Percentiles rank a stretch among this genome's conserved stretches.
Conservation (phyloP, 35 echinoderm and acorn worm species). For the Anneissia japonica region DNA sequence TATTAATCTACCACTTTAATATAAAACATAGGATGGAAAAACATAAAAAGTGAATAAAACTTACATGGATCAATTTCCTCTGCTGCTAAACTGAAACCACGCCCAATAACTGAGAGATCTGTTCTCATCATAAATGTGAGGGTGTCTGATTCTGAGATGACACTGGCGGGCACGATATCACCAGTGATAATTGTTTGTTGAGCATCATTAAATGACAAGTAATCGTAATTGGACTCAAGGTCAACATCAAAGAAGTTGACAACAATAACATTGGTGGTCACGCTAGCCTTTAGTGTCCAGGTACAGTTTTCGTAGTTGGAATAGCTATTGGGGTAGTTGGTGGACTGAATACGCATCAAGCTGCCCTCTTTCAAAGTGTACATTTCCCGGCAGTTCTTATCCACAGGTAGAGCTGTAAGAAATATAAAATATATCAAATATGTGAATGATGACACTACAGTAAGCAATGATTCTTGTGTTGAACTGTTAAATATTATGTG, state of each 20-base stretch:
- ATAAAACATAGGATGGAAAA: too few relatives aligned
- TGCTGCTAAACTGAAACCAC: conserved; percentile 42
- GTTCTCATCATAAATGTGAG: conserved; percentile 59
- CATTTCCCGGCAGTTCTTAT: conserved; percentile 31
- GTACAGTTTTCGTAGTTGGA: conserved; percentile 55
- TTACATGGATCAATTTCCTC: conserved; percentile 35
- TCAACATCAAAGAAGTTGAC: conserved; percentile 42
- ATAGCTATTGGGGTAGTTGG: conserved; percentile 55
- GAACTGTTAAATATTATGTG: too few relatives aligned
- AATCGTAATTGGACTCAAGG: conserved; percentile 52
- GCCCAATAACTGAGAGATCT: conserved; percentile 47
- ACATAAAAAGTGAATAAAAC: background rate
- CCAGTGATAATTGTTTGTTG: conserved; percentile 25
- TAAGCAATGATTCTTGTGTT: too few relatives aligned
- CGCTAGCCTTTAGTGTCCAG: conserved; percentile 32
- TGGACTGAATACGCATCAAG: conserved; percentile 35
- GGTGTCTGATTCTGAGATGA: conserved; percentile 2
- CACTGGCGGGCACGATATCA: background rate
- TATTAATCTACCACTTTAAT: too few relatives aligned
- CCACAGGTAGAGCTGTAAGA: conserved; percentile 38
- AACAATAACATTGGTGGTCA: background rate
- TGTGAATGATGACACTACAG: too few relatives aligned
- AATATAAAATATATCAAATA: too few relatives aligned
- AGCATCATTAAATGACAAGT: conserved; percentile 29
- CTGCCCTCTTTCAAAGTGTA: conserved; percentile 48